Evolutionary conservation across 2,797 vertebrate genomes (phyloP).

Genomic region (Aldrovandia affinis): DNA sequence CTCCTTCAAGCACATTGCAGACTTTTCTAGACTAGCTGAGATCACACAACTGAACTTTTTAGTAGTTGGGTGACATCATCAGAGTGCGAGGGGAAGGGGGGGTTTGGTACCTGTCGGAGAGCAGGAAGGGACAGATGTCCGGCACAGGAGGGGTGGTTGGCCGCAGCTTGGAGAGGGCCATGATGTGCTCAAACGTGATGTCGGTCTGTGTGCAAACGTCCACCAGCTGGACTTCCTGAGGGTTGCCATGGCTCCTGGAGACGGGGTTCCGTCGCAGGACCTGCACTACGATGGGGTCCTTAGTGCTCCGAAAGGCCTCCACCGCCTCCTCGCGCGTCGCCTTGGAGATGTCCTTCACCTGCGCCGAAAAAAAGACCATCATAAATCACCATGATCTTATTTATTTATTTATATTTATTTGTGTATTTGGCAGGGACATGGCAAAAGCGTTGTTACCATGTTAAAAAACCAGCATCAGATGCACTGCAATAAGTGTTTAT

Average conservation of each 20-base stretch:
- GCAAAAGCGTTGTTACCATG: too few species aligned
- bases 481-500: too few species aligned
- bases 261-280: slow-evolving; percentile 81
- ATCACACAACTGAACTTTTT: background rate
- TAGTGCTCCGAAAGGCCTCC: slow-evolving; percentile 84
- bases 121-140: slow-evolving; percentile 92
- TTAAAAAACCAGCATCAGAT: too few species aligned
- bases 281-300: slow-evolving; percentile 93
- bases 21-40: background rate
- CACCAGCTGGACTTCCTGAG: slow-evolving; percentile 77
- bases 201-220: slow-evolving; percentile 94
- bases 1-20: background rate
- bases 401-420: too few species aligned
- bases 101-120: slow-evolving; percentile 88
- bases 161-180: slow-evolving; percentile 90
- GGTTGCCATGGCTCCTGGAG: slow-evolving; percentile 59
- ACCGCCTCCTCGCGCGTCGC: slow-evolving; percentile 85
- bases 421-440: too few species aligned
- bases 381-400: background rate
- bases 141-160: slow-evolving; percentile 90
- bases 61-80: background rate
- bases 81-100: too few species aligned
- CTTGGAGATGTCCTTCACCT: slow-evolving; percentile 94
- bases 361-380: background rate
- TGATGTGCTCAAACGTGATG: slow-evolving; percentile 96